Percentiles rank a stretch among this genome's conserved stretches.
Conservation (phyloP, 1,140 invertebrate genomes). For the Paraescarpia echinospica region DNA sequence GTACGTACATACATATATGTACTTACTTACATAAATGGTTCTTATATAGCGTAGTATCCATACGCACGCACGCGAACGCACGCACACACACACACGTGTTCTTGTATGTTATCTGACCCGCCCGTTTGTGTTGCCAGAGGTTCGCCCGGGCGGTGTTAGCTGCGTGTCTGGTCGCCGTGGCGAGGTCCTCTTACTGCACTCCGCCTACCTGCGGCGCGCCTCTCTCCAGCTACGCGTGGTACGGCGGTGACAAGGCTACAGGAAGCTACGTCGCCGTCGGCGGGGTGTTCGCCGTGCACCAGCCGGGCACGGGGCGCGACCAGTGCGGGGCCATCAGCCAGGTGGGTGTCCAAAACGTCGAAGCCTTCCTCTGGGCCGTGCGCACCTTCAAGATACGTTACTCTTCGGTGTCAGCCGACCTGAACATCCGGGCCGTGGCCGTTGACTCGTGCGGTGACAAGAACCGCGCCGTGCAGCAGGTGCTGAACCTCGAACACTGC, state of each 20-base stretch:
- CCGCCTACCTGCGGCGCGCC: background rate
- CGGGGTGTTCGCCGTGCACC: constrained; percentile 42
- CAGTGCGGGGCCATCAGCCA: constrained; percentile 39
- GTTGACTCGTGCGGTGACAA: constrained; percentile 35
- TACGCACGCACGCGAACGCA: background rate
- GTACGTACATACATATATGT: too few relatives aligned
- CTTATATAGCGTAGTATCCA: too few relatives aligned
- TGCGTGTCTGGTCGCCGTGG: background rate
- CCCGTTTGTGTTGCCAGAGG: background rate
- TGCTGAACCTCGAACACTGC: constrained; percentile 12
- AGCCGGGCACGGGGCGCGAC: constrained; percentile 35
- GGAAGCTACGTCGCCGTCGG: constrained; percentile 35
- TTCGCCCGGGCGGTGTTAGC: background rate
- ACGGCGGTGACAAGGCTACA: background rate
- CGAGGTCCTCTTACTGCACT: background rate
- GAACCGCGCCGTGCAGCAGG: constrained; percentile 15
- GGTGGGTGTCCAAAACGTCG: constrained; percentile 40
- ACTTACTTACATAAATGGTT: too few relatives aligned
- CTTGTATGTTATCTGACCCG: background rate
- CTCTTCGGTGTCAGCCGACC: background rate
- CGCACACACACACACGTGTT: background rate
- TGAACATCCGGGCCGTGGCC: constrained; percentile 30
- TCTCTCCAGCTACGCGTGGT: background rate
- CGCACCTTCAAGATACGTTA: constrained; percentile 24
- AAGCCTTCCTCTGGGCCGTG: constrained; percentile 43